Percentiles rank a stretch among this genome's conserved stretches.
Conservation (phyloP, 2,797 vertebrate species). For the Sparidentex hasta region DNA sequence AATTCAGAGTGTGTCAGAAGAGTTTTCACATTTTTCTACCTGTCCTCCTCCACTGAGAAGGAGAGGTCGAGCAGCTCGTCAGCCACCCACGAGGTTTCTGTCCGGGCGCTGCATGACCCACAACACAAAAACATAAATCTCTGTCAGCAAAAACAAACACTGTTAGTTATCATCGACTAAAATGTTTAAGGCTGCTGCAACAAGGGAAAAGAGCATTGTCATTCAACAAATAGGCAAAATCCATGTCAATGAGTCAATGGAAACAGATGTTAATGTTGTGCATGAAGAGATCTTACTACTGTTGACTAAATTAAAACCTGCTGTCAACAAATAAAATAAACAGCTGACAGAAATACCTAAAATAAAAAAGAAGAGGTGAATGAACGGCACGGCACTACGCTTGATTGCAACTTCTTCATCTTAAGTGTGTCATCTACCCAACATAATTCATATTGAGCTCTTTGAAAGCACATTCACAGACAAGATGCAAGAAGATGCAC, state of each 20-base stretch:
- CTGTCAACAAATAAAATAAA: not conserved
- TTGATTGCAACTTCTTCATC: not conserved
- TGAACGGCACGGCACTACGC: not conserved
- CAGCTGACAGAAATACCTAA: not conserved
- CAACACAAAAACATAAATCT: slow-evolving; percentile 69
- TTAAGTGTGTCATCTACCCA: not conserved
- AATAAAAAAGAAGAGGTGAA: not conserved
- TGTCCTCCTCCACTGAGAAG: slow-evolving; percentile 82
- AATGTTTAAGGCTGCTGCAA: slow-evolving; percentile 34
- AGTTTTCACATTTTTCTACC: slow-evolving; percentile 76
- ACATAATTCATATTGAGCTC: slow-evolving; percentile 1
- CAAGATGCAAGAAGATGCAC: not conserved
- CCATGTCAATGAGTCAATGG: slow-evolving; percentile 11
- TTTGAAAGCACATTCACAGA: slow-evolving; percentile 11
- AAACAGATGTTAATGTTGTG: slow-evolving; percentile 6
- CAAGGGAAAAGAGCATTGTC: slow-evolving; percentile 13
- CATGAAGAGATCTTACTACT: not conserved
- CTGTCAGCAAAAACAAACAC: slow-evolving; percentile 55
- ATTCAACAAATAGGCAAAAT: slow-evolving; percentile 33
- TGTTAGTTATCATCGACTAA: slow-evolving; percentile 15
- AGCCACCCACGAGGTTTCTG: slow-evolving; percentile 72
- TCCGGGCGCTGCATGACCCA: slow-evolving; percentile 70
- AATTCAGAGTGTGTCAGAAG: slow-evolving; percentile 61
- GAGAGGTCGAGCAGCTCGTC: slow-evolving; percentile 83
- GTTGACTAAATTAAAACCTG: not conserved